A percentile compares a stretch with the other conserved stretches of the same genome.
Evolutionary conservation across 2,797 vertebrate species (phyloP).

Genomic region (Schizothorax lantsangensis): DNA sequence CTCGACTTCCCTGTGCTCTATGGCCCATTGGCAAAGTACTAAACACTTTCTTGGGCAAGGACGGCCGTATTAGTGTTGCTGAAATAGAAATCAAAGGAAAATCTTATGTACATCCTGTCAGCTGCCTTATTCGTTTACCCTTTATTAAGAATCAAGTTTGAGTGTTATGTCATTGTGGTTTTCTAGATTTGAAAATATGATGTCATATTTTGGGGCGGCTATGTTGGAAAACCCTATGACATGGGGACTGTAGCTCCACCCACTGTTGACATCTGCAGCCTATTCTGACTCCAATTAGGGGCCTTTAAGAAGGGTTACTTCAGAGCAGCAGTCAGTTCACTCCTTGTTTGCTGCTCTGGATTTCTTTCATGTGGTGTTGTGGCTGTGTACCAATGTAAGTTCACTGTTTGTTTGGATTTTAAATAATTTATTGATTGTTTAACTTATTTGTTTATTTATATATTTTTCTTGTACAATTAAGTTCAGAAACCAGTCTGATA

Average conservation of each 20-base stretch:
- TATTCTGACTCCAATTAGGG: background rate
- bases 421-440: too few species aligned
- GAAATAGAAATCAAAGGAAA: background rate
- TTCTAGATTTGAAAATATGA: background rate
- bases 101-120: background rate
- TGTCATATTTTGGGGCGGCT: background rate
- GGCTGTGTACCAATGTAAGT: background rate
- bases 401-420: too few species aligned
- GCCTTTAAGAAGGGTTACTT: background rate
- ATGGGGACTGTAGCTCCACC: too few species aligned
- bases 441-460: too few species aligned
- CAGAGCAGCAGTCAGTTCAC: background rate
- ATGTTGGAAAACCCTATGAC: too few species aligned
- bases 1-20: background rate
- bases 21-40: background rate
- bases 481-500: background rate
- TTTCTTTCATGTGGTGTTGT: background rate
- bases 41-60: background rate
- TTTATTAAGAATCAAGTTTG: too few species aligned
- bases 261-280: background rate
- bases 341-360: background rate
- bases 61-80: background rate
- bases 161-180: background rate
- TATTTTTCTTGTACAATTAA: too few species aligned
- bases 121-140: background rate